A percentile compares a stretch with the other conserved stretches of the same genome.
Conservation (phyloP, 2,888 invertebrate genomes). For the Polyommatus icarus region DNA sequence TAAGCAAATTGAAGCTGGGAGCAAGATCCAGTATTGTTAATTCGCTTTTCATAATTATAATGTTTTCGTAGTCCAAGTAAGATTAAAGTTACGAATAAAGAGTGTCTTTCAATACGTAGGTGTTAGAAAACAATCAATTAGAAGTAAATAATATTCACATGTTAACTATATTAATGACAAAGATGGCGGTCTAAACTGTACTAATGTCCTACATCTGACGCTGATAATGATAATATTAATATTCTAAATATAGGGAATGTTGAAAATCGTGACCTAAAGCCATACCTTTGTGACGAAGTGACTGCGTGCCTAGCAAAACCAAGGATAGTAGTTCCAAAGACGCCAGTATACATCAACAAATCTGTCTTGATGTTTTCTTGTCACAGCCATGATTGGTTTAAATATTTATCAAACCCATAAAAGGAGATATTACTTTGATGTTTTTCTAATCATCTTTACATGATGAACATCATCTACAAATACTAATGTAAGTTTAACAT, state of each 20-base stretch:
- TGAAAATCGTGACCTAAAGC: conserved; percentile 4
- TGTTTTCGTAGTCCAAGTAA: background rate
- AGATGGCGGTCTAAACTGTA: background rate
- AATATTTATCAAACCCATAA: background rate
- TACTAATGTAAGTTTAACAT: too few species aligned
- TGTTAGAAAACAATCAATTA: background rate
- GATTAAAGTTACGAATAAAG: background rate
- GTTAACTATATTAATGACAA: background rate
- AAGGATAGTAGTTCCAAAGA: conserved; percentile 4
- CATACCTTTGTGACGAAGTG: background rate
- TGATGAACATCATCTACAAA: background rate
- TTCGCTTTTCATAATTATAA: background rate
- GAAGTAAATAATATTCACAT: too few species aligned
- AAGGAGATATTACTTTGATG: background rate
- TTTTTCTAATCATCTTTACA: background rate
- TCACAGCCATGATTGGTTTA: background rate
- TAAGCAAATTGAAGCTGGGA: background rate
- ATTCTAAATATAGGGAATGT: background rate
- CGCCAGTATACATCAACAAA: conserved; percentile 4
- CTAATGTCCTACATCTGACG: too few species aligned
- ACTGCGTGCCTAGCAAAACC: conserved; percentile 13
- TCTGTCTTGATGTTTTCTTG: background rate
- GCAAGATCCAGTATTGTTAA: too few species aligned
- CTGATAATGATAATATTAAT: too few species aligned
- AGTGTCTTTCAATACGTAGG: background rate